These are phyloP conservation scores for human (Homo sapiens) DNA, from an alignment of 2,113 vertebrate species.

Conservation along the genomic window GRCh38 chr4:157617001-157617500, in stretches of 20 bases:
- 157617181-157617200: not conserved
- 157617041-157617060: not conserved
- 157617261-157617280: not conserved
- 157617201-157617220: not conserved
- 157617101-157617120: not conserved
- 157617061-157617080: not conserved
- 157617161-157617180: not conserved
- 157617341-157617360: not conserved
- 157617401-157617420: not conserved
- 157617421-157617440: not conserved
- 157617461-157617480: not conserved
- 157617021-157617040: not conserved
- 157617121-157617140: not conserved
- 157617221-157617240: not conserved
- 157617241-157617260: not conserved
- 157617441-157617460: not conserved
- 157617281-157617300: not conserved
- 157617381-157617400: not conserved
- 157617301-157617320: not conserved
- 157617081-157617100: not conserved
- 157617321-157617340: not conserved
- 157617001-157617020: fast-evolving
- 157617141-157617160: fast-evolving
- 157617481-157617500: not conserved
- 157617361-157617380: not conserved